phyloP scores from a whole-genome alignment of 2,888 invertebrate species.

The Bimastos eiseni region DNA sequence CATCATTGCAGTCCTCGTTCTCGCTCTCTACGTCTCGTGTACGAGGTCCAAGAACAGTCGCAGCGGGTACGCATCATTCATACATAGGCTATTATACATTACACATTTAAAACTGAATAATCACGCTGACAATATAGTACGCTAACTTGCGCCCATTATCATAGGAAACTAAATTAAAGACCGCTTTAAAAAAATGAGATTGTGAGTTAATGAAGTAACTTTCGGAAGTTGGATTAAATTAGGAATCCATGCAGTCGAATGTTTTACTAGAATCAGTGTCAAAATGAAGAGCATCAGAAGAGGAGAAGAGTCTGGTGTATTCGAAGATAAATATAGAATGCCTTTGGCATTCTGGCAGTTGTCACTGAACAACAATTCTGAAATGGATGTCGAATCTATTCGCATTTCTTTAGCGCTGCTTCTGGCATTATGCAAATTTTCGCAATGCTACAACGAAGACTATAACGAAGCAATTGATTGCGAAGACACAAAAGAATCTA shows the following conservation, averaged over 20 bases:
- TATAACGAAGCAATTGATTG: too few species aligned
- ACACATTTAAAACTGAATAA: not conserved
- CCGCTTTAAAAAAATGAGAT: too few species aligned
- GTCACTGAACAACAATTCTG: conserved; percentile 29
- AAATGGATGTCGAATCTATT: not conserved
- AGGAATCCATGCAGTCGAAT: too few species aligned
- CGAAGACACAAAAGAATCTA: not conserved
- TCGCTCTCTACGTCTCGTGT: conserved; percentile 22
- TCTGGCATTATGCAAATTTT: not conserved
- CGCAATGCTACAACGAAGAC: not conserved
- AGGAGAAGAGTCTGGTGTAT: too few species aligned
- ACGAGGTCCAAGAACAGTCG: conserved; percentile 6
- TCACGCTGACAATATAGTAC: too few species aligned
- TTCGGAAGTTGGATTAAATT: too few species aligned
- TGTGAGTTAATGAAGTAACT: too few species aligned
- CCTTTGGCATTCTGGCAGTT: conserved; percentile 18
- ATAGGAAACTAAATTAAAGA: too few species aligned
- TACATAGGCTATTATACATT: not conserved
- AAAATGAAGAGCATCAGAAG: too few species aligned
- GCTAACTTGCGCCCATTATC: too few species aligned
- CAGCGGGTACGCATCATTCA: not conserved
- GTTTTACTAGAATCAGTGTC: too few species aligned
- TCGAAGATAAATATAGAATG: not conserved
- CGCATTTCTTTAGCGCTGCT: conserved; percentile 2
- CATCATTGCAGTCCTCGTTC: conserved; percentile 28